Base-by-base conservation (phyloP, 1,140 invertebrate species). In the Atta texana region DNA sequence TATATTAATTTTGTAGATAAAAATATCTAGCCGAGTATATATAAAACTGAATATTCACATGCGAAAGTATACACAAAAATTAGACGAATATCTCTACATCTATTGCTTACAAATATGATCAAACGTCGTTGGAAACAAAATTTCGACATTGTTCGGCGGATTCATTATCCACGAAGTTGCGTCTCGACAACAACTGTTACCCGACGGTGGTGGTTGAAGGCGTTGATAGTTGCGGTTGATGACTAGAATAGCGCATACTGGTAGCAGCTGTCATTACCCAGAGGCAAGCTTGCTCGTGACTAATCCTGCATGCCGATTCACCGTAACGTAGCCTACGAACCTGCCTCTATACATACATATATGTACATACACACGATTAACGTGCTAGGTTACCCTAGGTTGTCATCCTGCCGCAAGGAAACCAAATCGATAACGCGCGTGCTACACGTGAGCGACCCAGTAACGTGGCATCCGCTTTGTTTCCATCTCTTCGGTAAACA, bases 191-290 rank as follows among this genome's bases (percentile, higher is more conserved):
- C 69, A 82, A 84, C 69, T 82, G 71, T 74, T 84, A 84, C 18
- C 55, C 55, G 55, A 49, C 24, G 69, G 59, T 51, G 69, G 80
- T 84, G 88, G 89, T 89, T 89, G 86, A 89, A 89, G 88, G 88
- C 85, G 89, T 87, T 89, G 89, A 89, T 89, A 88, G 89, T 77
- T 77, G 87, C 88, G 86, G 89, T 92, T 88, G 91, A 88, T 88
- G 89, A 88, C 91, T 89, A 81, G 89, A 87, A 90, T 88, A 87
- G 89, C 87, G 89, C 86, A 90, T 85, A 87, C 86, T 85, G 86
- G 89, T 89, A 93, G 93, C 94, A 94, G 93, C 94, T 94, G 93
- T 94, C 93, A 93, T 93, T 94, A 93, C 93, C 93, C 93, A 94
- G 92, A 91, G 89, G 90, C 91, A 87, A 93, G 92, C 93, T 93